These are phyloP conservation scores for Nesoenas mayeri DNA, from an alignment of 2,113 vertebrate genomes.

Conservation along the genomic window DNA sequence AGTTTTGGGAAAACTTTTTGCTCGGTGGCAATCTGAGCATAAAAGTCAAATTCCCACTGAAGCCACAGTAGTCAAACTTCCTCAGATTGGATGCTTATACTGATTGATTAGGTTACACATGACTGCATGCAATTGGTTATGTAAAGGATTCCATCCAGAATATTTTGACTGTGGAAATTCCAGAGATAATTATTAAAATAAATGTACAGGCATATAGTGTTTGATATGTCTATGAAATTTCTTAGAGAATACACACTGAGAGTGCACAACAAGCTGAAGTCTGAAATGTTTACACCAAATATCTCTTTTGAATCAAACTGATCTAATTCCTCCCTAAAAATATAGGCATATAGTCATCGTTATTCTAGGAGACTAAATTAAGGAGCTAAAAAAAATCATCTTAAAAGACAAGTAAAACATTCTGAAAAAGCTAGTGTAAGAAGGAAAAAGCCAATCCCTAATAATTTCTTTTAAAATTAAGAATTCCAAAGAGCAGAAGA, in stretches of 20 bases:
- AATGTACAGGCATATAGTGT: background rate
- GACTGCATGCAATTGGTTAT: background rate
- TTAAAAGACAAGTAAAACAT: background rate
- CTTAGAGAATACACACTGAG: background rate
- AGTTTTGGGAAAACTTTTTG: background rate
- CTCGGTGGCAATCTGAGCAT: background rate
- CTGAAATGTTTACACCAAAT: background rate
- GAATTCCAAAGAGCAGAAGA: background rate
- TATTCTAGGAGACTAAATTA: background rate
- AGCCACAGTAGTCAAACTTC: background rate
- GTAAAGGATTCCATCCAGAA: background rate
- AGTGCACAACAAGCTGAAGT: background rate
- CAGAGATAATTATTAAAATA: background rate
- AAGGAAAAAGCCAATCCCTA: background rate
- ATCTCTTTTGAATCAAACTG: background rate
- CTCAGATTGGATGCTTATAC: background rate
- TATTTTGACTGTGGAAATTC: background rate
- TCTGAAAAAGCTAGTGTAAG: background rate
- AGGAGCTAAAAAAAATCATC: background rate
- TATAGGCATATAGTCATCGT: background rate
- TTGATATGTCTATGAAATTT: background rate
- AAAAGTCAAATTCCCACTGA: background rate
- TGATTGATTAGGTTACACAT: background rate
- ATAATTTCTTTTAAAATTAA: background rate
- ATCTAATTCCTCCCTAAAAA: background rate